A percentile compares a stretch with the other conserved stretches of the same genome.
Evolutionary conservation across 2,113 vertebrate genomes (phyloP).

Genomic region (Malurus cyaneus): DNA sequence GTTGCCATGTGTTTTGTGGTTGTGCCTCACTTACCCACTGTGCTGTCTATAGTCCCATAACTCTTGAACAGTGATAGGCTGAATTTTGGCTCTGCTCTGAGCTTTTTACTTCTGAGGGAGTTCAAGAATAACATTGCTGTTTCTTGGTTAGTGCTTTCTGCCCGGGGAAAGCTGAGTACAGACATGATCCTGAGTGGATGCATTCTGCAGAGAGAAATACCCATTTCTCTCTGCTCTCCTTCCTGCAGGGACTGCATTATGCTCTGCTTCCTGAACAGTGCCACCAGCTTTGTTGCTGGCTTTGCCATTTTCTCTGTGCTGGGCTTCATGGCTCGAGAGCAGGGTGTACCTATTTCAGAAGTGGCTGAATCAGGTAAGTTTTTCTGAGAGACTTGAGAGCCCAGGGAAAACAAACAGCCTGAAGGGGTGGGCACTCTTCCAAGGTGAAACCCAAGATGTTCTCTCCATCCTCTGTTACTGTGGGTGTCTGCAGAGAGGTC

Average conservation of each 20-base stretch:
- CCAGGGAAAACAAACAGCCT: neutral
- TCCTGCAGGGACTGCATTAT: constrained; percentile 81
- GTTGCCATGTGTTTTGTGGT: neutral
- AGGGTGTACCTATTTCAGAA: constrained; percentile 60
- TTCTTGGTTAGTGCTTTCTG: neutral
- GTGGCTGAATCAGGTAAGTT: constrained; percentile 75
- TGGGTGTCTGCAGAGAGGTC: neutral
- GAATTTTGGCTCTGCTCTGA: neutral
- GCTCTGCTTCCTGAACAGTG: constrained; percentile 86
- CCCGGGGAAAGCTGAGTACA: neutral
- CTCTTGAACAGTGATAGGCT: neutral
- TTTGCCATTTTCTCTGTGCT: constrained; percentile 88
- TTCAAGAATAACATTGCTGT: neutral
- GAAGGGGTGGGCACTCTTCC: neutral
- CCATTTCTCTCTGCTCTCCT: neutral
- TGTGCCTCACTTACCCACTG: neutral
- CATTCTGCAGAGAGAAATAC: neutral
- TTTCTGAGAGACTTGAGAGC: neutral
- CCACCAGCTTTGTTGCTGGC: constrained; percentile 85
- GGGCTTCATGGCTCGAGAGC: constrained; percentile 81
- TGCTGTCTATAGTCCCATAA: neutral
- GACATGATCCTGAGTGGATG: neutral
- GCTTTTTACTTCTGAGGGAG: neutral
- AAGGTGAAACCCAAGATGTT: neutral
- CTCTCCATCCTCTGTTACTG: neutral